Base-by-base conservation (phyloP, 2,888 invertebrate species). In the Mesorhabditis belari region DNA sequence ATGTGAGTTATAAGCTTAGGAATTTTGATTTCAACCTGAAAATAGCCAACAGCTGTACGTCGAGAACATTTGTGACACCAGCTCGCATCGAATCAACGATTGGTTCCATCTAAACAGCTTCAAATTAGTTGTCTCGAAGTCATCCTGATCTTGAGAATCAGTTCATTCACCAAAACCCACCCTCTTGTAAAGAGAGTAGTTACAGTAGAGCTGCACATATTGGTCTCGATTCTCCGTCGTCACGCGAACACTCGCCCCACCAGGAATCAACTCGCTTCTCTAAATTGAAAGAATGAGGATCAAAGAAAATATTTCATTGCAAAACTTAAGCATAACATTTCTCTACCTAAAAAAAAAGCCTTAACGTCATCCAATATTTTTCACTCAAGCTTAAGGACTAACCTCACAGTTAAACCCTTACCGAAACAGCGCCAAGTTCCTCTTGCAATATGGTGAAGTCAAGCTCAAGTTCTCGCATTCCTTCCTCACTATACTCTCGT, bases 181-280 rank as follows among this genome's bases (percentile, higher is more conserved):
- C 85, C 93, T 93, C 75, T 81, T 89, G 83, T 95, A 95, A 58
- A 96, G 85, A 83, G 93, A 93, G 81, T 91, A 92, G 84, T 96
- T 92, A 0, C 95, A 94, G 84, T 96, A 89, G 69, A 92, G 85
- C 82, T 95, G 93, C 73, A 98, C 90, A 82, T 96, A 98, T 82
- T 96, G 94, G 81, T 94, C 90, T 65, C 92, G 87, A 85, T 98
- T 98, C 71, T 88, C 87, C 69, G 88, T 88, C 9, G 90, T 92
- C 0, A 98, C 96, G 9, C 89, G 87, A 80, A 92, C 92, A 79
- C 91, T 89, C 55, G 88, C 85, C 1, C 96, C 98, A 63, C 89
- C 88, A 0, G 90, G 88, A 82, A 93, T 94, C 63, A 98, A 83
- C 79, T 96, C 95, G 62, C 91, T 88, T 69, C 24, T 66, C 68